phyloP scores from a whole-genome alignment of 2,888 invertebrate genomes.

The Pachycephus smyrnensis region DNA sequence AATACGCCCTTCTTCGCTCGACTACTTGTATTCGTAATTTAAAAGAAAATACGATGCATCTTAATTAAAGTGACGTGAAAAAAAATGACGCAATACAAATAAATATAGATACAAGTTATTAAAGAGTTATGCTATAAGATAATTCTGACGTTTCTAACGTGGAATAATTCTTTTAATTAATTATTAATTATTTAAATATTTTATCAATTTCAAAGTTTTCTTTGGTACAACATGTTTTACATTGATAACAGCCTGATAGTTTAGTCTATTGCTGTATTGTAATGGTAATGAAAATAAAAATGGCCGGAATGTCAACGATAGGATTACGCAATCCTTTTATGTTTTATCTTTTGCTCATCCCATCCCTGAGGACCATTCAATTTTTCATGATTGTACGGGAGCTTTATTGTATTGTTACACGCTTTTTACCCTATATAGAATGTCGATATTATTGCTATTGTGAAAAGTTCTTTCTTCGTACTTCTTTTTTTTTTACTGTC shows the following conservation, averaged over 20 bases:
- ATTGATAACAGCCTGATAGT: background rate
- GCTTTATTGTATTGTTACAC: background rate
- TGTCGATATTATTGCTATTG: conserved; percentile 43
- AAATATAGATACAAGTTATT: background rate
- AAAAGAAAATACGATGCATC: background rate
- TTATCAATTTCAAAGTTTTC: background rate
- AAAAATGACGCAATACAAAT: background rate
- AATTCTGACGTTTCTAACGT: background rate
- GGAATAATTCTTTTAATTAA: background rate
- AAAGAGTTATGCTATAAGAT: background rate
- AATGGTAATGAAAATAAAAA: background rate
- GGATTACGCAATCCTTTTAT: background rate
- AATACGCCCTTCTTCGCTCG: background rate
- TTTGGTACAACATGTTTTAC: background rate
- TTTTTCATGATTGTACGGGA: conserved; percentile 2
- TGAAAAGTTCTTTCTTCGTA: conserved; percentile 30
- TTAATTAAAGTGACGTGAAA: background rate
- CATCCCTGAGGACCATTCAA: background rate
- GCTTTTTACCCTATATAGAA: conserved; percentile 26
- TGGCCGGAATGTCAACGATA: background rate
- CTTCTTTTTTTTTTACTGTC: background rate
- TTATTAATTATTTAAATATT: background rate
- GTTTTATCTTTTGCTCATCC: background rate
- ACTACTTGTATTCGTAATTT: background rate
- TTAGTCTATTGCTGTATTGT: background rate